phyloP scores from a whole-genome alignment of 2,113 vertebrate species.

The Nerophis lumbriciformis region DNA sequence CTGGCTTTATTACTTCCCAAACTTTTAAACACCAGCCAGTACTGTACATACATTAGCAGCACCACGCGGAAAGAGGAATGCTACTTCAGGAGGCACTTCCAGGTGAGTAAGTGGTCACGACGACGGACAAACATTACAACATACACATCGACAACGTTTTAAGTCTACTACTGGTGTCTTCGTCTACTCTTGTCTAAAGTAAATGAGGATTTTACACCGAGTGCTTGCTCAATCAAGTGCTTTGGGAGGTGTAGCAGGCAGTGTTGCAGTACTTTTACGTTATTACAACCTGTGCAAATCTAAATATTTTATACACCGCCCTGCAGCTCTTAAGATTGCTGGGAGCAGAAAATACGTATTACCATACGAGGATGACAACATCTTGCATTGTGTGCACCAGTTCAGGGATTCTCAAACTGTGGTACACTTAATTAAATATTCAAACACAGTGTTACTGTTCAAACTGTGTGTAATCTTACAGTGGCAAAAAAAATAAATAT shows the following conservation, averaged over 20 bases:
- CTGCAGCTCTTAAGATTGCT: neutral
- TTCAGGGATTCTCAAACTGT: too few species aligned
- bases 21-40: neutral
- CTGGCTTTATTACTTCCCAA: neutral
- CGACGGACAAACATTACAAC: neutral
- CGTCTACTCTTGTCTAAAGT: neutral
- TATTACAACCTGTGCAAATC: conserved; percentile 1
- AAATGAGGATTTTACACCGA: conserved; percentile 2
- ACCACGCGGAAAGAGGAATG: conserved; percentile 29
- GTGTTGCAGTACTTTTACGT: neutral
- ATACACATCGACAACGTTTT: neutral
- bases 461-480: too few species aligned
- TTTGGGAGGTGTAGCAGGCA: neutral
- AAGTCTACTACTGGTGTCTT: neutral
- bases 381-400: neutral
- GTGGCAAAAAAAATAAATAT: too few species aligned
- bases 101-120: conserved; percentile 21
- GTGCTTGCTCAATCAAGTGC: conserved; percentile 1
- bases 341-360: too few species aligned
- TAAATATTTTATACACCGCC: neutral
- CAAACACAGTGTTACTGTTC: too few species aligned
- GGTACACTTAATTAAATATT: too few species aligned
- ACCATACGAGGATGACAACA: neutral
- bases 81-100: conserved; percentile 59
- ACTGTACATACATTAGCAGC: conserved; percentile 2